These are phyloP conservation scores for Raphicerus campestris DNA, from an alignment of 2,113 vertebrate genomes.

Conservation along the genomic window DNA sequence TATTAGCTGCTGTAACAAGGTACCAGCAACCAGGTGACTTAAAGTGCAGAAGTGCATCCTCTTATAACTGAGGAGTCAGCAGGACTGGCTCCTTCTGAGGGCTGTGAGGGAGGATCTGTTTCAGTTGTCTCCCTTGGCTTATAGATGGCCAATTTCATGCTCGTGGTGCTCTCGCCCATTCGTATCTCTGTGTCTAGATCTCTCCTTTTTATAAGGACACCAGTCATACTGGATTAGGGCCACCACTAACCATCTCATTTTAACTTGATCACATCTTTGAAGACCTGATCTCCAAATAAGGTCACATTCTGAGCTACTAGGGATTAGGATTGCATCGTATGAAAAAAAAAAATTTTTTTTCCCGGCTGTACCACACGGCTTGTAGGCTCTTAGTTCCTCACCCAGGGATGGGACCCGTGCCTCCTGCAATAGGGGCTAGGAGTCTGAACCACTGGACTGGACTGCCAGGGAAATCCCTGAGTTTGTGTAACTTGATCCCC, in stretches of 20 bases:
- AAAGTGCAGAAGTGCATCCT: background rate
- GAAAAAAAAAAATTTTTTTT: background rate
- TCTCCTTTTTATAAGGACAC: background rate
- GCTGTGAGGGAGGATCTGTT: background rate
- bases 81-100: background rate
- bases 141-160: background rate
- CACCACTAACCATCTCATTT: background rate
- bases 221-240: background rate
- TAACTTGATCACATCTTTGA: background rate
- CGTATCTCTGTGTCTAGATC: background rate
- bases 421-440: background rate
- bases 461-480: background rate
- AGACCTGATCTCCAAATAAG: background rate
- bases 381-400: background rate
- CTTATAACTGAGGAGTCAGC: background rate
- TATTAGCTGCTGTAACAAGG: background rate
- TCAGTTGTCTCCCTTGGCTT: background rate
- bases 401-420: background rate
- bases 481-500: background rate
- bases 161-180: background rate
- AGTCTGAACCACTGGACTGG: background rate
- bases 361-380: background rate
- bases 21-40: background rate
- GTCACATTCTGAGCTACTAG: background rate
- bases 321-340: background rate